These are phyloP conservation scores for Aurelia aurita complex sp. Pacific DNA, from an alignment of 30 jellyfish, hydroid and myxozoan genomes.

Conservation along the genomic window DNA sequence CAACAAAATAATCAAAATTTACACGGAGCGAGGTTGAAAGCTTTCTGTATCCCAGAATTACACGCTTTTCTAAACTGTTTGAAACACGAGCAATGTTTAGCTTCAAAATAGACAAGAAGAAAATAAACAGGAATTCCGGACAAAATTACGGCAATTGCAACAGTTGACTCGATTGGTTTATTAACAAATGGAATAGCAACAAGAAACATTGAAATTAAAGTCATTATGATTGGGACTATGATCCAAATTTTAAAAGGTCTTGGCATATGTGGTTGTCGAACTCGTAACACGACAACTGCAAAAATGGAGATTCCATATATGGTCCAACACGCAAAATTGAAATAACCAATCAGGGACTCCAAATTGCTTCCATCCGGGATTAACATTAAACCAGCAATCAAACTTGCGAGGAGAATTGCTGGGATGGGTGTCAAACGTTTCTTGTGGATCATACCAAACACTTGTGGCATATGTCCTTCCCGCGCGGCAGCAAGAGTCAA, in stretches of 20 bases:
- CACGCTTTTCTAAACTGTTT: background rate
- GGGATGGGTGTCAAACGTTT: conserved; percentile 72
- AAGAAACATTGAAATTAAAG: conserved; percentile 52
- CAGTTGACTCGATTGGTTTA: conserved; percentile 48
- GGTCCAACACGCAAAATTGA: conserved; percentile 67
- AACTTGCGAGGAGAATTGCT: conserved; percentile 49
- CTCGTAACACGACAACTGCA: conserved; percentile 73
- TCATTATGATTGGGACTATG: conserved; percentile 62
- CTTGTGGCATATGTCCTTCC: conserved; percentile 81
- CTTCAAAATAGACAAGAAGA: conserved; percentile 20
- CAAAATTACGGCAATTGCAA: conserved; percentile 33
- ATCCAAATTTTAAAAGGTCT: conserved; percentile 79
- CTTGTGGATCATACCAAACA: conserved; percentile 60
- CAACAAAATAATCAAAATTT: background rate
- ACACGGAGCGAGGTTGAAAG: conserved; percentile 49
- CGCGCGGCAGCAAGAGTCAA: conserved; percentile 80
- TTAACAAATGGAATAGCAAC: conserved; percentile 56
- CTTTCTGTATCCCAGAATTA: conserved; percentile 16
- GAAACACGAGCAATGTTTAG: conserved; percentile 17
- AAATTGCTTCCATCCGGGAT: conserved; percentile 68
- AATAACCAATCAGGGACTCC: conserved; percentile 58
- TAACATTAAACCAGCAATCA: conserved; percentile 55
- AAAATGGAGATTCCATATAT: conserved; percentile 55
- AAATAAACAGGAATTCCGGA: conserved; percentile 71
- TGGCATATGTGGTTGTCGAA: conserved; percentile 51